Percentiles rank a stretch among this genome's conserved stretches.
These are phyloP conservation scores for Trissoscelio sp. DNA, from an alignment of 2,888 invertebrate genomes.

Conservation along the genomic window DNA sequence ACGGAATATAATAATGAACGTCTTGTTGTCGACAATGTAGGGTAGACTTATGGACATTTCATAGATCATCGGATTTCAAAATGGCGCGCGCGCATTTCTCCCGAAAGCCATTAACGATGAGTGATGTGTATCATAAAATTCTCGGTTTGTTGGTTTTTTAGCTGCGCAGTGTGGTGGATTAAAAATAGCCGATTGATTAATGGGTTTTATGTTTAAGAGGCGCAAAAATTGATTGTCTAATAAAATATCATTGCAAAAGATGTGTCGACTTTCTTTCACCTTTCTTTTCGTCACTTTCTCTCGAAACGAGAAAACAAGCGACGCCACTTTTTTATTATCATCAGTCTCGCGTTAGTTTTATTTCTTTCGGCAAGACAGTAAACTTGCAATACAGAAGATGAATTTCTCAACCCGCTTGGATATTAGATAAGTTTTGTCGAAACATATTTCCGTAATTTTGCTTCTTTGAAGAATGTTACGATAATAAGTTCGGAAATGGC, in stretches of 20 bases:
- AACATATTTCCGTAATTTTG: conserved; percentile 34
- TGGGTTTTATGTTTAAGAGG: conserved; percentile 59
- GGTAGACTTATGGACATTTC: conserved; percentile 61
- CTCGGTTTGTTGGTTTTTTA: conserved; percentile 52
- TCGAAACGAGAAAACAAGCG: not conserved
- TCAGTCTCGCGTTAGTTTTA: conserved; percentile 1
- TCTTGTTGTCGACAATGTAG: conserved; percentile 69
- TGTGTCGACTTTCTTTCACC: not conserved
- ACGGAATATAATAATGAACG: conserved; percentile 58
- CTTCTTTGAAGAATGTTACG: conserved; percentile 17
- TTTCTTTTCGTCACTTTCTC: not conserved
- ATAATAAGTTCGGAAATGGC: conserved; percentile 32
- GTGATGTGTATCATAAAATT: conserved; percentile 63
- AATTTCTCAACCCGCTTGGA: conserved; percentile 29
- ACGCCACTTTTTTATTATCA: conserved; percentile 5
- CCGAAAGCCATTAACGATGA: conserved; percentile 51
- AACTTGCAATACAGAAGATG: conserved; percentile 24
- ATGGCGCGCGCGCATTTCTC: conserved; percentile 65
- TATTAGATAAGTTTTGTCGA: conserved; percentile 49
- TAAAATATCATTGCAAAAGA: conserved; percentile 65
- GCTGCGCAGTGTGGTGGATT: conserved; percentile 55
- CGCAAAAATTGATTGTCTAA: conserved; percentile 56
- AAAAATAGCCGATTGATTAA: conserved; percentile 58
- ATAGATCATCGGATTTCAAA: conserved; percentile 53
- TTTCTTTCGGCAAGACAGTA: conserved; percentile 27